A percentile compares a stretch with the other conserved stretches of the same genome.
Conservation (phyloP, 1,140 invertebrate species). For the Venustaconcha ellipsiformis region DNA sequence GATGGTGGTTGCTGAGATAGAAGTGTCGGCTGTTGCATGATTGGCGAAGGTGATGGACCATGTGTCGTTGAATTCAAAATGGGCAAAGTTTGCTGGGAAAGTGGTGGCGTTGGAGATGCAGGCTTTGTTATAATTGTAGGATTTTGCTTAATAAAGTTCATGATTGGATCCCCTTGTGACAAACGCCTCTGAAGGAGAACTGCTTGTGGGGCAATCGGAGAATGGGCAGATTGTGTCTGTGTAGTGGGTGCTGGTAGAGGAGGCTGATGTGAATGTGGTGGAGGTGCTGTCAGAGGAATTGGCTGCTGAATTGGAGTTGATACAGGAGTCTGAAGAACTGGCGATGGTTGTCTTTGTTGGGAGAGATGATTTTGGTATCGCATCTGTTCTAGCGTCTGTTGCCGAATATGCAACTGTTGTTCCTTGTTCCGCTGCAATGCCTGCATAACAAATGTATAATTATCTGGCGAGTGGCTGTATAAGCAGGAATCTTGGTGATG, state of each 20-base stretch:
- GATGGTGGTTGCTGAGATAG: constrained; percentile 54
- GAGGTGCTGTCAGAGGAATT: not conserved
- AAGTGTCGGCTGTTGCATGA: constrained; percentile 47
- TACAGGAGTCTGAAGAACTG: not conserved
- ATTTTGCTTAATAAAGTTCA: constrained; percentile 63
- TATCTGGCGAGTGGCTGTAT: too few relatives aligned
- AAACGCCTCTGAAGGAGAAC: constrained; percentile 77
- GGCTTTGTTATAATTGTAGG: constrained; percentile 64
- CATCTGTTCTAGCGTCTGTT: constrained; percentile 50
- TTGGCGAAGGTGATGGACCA: constrained; percentile 37
- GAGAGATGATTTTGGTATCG: not conserved
- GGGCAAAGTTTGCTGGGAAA: constrained; percentile 11
- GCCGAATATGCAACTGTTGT: constrained; percentile 58
- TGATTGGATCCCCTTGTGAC: constrained; percentile 76
- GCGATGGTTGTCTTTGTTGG: not conserved
- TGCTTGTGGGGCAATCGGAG: constrained; percentile 69
- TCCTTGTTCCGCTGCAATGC: constrained; percentile 60
- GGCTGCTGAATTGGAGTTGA: not conserved
- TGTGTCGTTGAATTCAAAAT: not conserved
- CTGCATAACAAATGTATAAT: constrained; percentile 33
- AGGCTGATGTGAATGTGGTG: constrained; percentile 9
- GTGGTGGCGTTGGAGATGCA: constrained; percentile 55
- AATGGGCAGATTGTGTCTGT: constrained; percentile 62
- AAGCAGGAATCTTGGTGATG: too few relatives aligned
- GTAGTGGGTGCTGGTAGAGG: constrained; percentile 20